These are phyloP conservation scores for Heterodera filipjevi DNA, from an alignment of 2,888 invertebrate genomes.

Conservation along the genomic window DNA sequence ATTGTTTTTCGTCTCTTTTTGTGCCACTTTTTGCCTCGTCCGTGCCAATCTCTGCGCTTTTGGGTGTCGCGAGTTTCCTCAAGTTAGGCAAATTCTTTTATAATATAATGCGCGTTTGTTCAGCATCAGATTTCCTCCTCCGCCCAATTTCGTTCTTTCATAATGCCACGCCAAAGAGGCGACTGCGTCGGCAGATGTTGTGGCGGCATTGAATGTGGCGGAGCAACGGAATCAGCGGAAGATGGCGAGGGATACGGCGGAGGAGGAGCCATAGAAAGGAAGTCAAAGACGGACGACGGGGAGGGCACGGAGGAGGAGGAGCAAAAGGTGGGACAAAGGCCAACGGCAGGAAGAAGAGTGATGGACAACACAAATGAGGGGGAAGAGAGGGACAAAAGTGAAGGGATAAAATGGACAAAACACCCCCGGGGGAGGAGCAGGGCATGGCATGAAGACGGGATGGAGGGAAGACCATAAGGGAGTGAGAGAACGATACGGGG, in stretches of 20 bases:
- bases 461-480: too few relatives aligned
- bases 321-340: background rate
- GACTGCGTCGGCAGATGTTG: background rate
- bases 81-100: background rate
- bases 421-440: too few relatives aligned
- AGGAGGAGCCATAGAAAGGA: background rate
- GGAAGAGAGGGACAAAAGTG: background rate
- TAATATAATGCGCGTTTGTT: background rate
- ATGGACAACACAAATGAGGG: background rate
- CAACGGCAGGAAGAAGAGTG: too few relatives aligned
- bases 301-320: background rate
- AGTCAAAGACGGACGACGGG: background rate
- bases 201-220: background rate
- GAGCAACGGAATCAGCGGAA: background rate
- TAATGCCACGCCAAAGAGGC: slow-evolving; percentile 22
- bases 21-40: background rate
- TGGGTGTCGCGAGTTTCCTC: slow-evolving; percentile 23
- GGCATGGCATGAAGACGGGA: too few relatives aligned
- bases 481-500: too few relatives aligned
- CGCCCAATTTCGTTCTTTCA: slow-evolving; percentile 25
- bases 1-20: background rate
- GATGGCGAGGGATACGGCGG: slow-evolving; percentile 7
- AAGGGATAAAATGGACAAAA: too few relatives aligned
- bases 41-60: slow-evolving; percentile 22
- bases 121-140: slow-evolving; percentile 25